Conservation (phyloP, 2,888 invertebrate genomes). For the Ramazzottius varieornatus region DNA sequence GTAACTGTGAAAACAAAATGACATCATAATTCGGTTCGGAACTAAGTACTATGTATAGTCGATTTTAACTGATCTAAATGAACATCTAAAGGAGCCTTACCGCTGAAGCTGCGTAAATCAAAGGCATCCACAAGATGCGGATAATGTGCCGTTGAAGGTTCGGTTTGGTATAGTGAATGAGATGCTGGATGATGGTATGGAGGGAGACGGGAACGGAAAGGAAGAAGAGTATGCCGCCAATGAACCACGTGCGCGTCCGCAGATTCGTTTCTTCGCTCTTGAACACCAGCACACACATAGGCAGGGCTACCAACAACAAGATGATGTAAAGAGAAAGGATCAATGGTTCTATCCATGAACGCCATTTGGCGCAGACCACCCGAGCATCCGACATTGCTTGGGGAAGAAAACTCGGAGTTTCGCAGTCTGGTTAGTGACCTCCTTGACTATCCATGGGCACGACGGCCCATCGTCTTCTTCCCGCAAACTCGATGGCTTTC, state of each 20-base stretch:
- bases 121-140: conserved; percentile 31
- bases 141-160: conserved; percentile 75
- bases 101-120: not conserved
- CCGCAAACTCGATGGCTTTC: too few relatives aligned
- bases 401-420: too few relatives aligned
- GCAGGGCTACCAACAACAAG: not conserved
- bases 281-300: not conserved
- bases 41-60: too few relatives aligned
- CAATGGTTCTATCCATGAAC: not conserved
- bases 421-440: too few relatives aligned
- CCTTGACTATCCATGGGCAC: too few relatives aligned
- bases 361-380: not conserved
- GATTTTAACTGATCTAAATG: not conserved
- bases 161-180: conserved; percentile 72
- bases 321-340: not conserved
- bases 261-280: not conserved
- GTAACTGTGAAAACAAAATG: too few relatives aligned
- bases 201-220: conserved; percentile 68
- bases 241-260: conserved; percentile 30
- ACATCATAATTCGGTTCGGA: too few relatives aligned
- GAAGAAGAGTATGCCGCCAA: conserved; percentile 61
- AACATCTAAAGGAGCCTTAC: not conserved
- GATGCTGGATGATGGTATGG: conserved; percentile 79
- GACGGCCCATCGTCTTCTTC: too few relatives aligned
- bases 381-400: not conserved